These are phyloP conservation scores for Antigone vipio DNA, from an alignment of 2,113 vertebrate species.

Conservation along the genomic window DNA sequence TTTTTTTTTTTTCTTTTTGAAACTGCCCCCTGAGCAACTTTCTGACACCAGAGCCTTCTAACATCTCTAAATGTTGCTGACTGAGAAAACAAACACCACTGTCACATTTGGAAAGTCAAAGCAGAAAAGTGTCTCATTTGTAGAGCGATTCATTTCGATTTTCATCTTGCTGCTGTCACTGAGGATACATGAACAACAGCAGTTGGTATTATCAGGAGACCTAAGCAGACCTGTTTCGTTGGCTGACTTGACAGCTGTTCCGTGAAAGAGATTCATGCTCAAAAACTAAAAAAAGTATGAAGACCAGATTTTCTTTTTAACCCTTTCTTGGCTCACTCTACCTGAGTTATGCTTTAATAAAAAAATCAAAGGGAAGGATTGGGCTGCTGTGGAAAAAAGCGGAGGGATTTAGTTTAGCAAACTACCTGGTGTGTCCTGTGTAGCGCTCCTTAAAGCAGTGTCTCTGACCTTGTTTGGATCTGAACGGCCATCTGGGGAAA, in stretches of 20 bases:
- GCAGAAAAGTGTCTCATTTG: constrained; percentile 67
- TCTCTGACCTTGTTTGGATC: not conserved
- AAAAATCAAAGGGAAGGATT: not conserved
- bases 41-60: not conserved
- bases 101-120: constrained; percentile 60
- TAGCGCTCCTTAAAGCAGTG: not conserved
- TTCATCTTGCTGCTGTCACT: constrained; percentile 65
- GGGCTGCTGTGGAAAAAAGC: not conserved
- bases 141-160: constrained; percentile 64
- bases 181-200: constrained; percentile 56
- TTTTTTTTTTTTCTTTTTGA: not conserved
- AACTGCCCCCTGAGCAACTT: not conserved
- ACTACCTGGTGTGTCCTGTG: fast-evolving
- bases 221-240: constrained; percentile 33
- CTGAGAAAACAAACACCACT: constrained; percentile 48
- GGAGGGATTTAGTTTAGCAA: not conserved
- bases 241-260: constrained; percentile 63
- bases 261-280: constrained; percentile 57
- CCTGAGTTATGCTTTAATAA: not conserved
- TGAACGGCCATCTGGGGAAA: not conserved
- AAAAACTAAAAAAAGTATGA: constrained; percentile 49
- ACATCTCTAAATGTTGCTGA: constrained; percentile 10
- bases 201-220: constrained; percentile 60
- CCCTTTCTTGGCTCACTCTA: not conserved
- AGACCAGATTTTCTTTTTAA: constrained; percentile 12